Percentiles rank a stretch among this genome's conserved stretches.
phyloP scores from a whole-genome alignment of 1,140 invertebrate genomes.

The Eueides isabella region DNA sequence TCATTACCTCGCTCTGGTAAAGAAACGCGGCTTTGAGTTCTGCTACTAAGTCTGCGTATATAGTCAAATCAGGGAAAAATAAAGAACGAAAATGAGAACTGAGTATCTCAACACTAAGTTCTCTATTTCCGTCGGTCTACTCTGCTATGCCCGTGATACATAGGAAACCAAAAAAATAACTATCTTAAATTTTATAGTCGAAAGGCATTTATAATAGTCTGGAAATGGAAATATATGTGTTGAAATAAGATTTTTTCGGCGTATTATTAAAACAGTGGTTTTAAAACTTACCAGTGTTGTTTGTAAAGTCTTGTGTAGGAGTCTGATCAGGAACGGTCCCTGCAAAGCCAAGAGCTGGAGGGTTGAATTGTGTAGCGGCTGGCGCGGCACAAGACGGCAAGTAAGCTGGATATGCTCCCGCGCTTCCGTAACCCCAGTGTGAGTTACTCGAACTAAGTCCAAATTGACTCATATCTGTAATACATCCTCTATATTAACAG shows the following conservation, averaged over 20 bases:
- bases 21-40: too few relatives aligned
- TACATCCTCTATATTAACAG: background rate
- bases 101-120: too few relatives aligned
- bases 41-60: too few relatives aligned
- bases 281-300: slow-evolving; percentile 66
- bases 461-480: slow-evolving; percentile 89
- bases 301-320: slow-evolving; percentile 85
- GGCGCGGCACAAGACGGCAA: slow-evolving; percentile 86
- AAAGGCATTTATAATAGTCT: too few relatives aligned
- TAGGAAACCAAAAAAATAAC: too few relatives aligned
- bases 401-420: slow-evolving; percentile 91
- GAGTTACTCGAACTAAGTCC: slow-evolving; percentile 90
- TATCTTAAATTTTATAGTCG: too few relatives aligned
- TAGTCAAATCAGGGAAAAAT: too few relatives aligned
- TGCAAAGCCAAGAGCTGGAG: slow-evolving; percentile 85
- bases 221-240: background rate
- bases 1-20: too few relatives aligned
- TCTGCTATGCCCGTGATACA: too few relatives aligned
- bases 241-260: background rate
- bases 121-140: too few relatives aligned
- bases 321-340: slow-evolving; percentile 87
- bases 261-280: too few relatives aligned
- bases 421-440: slow-evolving; percentile 92
- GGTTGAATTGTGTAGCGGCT: slow-evolving; percentile 85
- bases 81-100: too few relatives aligned